Conservation (phyloP, 1,140 invertebrate genomes). For the Calephelis virginiensis region DNA sequence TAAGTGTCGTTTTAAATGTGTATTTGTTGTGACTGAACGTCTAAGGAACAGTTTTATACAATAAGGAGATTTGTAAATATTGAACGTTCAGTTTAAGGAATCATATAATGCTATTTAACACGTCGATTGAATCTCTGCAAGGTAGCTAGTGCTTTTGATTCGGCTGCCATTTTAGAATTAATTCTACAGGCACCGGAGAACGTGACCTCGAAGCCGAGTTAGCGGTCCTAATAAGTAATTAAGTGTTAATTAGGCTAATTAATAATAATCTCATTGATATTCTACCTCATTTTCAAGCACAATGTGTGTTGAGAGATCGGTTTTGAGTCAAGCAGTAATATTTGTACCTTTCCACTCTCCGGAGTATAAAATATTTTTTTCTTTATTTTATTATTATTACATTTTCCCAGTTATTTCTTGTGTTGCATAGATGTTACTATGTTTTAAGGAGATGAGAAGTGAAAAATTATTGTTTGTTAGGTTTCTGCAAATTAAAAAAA, state of each 20-base stretch:
- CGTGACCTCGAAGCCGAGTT: constrained; percentile 40
- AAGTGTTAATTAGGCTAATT: constrained; percentile 74
- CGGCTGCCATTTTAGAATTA: constrained; percentile 38
- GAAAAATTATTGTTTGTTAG: constrained; percentile 79
- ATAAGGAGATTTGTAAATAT: constrained; percentile 34
- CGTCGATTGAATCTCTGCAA: constrained; percentile 69
- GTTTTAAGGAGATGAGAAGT: constrained; percentile 77
- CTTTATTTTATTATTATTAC: constrained; percentile 75
- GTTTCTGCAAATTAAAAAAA: constrained; percentile 79
- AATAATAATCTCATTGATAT: constrained; percentile 73
- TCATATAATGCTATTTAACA: constrained; percentile 31
- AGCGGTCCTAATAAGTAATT: constrained; percentile 50
- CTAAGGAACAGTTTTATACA: constrained; percentile 42
- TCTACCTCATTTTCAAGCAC: constrained; percentile 64
- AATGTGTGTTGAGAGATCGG: constrained; percentile 52
- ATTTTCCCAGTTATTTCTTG: constrained; percentile 75
- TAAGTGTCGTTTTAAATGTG: constrained; percentile 31
- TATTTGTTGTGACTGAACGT: constrained; percentile 41
- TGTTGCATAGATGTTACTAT: constrained; percentile 80
- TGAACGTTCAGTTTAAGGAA: constrained; percentile 35
- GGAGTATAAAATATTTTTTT: constrained; percentile 76
- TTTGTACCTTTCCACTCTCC: constrained; percentile 76
- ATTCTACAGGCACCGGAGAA: constrained; percentile 15
- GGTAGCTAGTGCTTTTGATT: constrained; percentile 60
- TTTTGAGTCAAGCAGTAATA: constrained; percentile 57